Evolutionary conservation across 2,797 vertebrate species (phyloP), one percentile per base, ranked within the genome.

Genomic region (Semotilus atromaculatus): DNA sequence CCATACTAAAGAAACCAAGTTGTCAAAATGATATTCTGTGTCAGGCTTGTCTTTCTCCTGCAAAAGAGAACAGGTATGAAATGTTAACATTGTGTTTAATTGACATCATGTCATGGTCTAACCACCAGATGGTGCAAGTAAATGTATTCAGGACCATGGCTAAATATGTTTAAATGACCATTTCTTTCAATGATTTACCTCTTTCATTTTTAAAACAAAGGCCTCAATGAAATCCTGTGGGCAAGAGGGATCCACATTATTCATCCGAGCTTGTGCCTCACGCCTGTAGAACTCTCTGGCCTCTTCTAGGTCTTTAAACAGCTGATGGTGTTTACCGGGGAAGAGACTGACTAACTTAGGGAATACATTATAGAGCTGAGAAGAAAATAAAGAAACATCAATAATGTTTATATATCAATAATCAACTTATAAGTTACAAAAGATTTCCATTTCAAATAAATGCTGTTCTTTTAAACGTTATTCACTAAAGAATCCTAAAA

Each of bases 151-250:
- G 19, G 5, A 8, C 6, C 1, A 75, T 75, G 29, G 19, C 45
- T 53, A 23, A 55, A n/a, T 29, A 13, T 13, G 38, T 53, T 23
- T 53, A 74, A 53, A 53, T 23, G 0, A 3, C 18, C 3, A 23
- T 75, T 55, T 60, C 4, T 40, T 16, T 62, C 16, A 72, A 60
- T 45, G 16, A 34, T 53, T 79, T 82, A 91, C 91, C 88, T 88
- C 74, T 23, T 87, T 45, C 51, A 89, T 91, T 85, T 82, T 77
- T 62, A 88, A 53, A 31, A 92, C 53, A 14, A 90, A 92, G 18
- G 88, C 89, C 31, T 91, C 90, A 51, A 90, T 88, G 21, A 77
- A 88, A 84, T 90, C 87, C 58, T 55, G 70, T 8, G 91, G 89
- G 29, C 60, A 62, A 3, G 74, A 87, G 43, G 40, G 62, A 67